phyloP scores from a whole-genome alignment of 2,888 invertebrate species.

The Phasia obesa region DNA sequence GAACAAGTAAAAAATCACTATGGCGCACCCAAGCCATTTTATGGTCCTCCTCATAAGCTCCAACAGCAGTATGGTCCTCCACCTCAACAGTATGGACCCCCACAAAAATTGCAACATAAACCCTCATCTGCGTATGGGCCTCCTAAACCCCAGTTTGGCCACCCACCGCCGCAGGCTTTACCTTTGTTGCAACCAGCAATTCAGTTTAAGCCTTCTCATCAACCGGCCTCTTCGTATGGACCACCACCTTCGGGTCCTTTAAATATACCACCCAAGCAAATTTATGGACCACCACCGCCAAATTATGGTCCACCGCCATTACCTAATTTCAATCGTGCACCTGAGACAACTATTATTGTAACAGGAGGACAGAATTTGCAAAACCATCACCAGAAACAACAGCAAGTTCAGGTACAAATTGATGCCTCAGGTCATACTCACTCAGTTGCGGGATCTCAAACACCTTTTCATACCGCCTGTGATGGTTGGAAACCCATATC shows the following conservation, averaged over 20 bases:
- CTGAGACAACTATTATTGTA: conserved; percentile 77
- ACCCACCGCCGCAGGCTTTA: conserved; percentile 80
- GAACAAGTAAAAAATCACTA: conserved; percentile 82
- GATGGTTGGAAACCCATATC: conserved; percentile 95
- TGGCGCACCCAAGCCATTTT: conserved; percentile 81
- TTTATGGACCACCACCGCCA: conserved; percentile 81
- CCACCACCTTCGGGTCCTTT: conserved; percentile 79
- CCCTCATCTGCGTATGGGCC: conserved; percentile 82
- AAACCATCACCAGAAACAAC: conserved; percentile 83
- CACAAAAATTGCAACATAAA: conserved; percentile 48
- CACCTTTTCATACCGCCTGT: conserved; percentile 83
- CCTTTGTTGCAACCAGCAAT: conserved; percentile 79
- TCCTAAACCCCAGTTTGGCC: conserved; percentile 77
- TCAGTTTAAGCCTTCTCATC: conserved; percentile 75
- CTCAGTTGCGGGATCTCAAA: conserved; percentile 78
- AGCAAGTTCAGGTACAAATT: conserved; percentile 82
- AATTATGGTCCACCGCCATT: conserved; percentile 81
- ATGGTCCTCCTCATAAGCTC: conserved; percentile 82
- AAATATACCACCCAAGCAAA: conserved; percentile 80
- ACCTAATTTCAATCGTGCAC: conserved; percentile 74
- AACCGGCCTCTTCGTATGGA: conserved; percentile 78
- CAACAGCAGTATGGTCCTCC: conserved; percentile 76
- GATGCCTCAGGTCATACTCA: conserved; percentile 79
- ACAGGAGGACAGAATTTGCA: conserved; percentile 29
- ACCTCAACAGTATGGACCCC: conserved; percentile 80